These are phyloP conservation scores for Tympanoctomys barrerae DNA, from an alignment of 2,797 vertebrate species.

Conservation along the genomic window DNA sequence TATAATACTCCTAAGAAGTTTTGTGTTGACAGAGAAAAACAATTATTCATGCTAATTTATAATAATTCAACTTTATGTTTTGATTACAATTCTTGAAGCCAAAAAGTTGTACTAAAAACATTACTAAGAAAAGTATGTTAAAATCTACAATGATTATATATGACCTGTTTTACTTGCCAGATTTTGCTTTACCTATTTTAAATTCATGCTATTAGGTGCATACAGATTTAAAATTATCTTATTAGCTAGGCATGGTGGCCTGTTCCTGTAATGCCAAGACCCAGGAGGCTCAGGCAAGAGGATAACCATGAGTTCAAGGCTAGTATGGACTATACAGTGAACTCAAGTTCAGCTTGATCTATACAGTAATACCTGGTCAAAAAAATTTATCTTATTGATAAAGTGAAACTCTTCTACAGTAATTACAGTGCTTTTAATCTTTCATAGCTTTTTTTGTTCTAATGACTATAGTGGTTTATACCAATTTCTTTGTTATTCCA, in stretches of 20 bases:
- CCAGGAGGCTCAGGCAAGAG: not conserved
- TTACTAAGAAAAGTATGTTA: slow-evolving; percentile 24
- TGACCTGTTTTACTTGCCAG: not conserved
- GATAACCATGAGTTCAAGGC: too few relatives aligned
- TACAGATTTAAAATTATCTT: not conserved
- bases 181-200: not conserved
- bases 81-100: not conserved
- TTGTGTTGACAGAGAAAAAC: not conserved
- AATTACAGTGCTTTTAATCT: not conserved
- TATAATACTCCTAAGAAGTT: not conserved
- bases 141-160: not conserved
- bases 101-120: not conserved
- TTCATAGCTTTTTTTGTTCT: not conserved
- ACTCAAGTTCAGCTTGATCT: not conserved
- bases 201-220: not conserved
- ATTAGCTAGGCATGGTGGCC: not conserved
- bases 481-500: not conserved
- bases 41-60: not conserved
- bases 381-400: not conserved
- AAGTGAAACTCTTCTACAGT: too few relatives aligned
- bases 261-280: too few relatives aligned
- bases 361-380: not conserved
- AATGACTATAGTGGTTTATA: not conserved
- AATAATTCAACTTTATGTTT: not conserved
- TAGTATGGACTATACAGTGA: not conserved